These are phyloP conservation scores for Anolis sagrei DNA, from an alignment of 2,113 vertebrate species.

Conservation along the genomic window DNA sequence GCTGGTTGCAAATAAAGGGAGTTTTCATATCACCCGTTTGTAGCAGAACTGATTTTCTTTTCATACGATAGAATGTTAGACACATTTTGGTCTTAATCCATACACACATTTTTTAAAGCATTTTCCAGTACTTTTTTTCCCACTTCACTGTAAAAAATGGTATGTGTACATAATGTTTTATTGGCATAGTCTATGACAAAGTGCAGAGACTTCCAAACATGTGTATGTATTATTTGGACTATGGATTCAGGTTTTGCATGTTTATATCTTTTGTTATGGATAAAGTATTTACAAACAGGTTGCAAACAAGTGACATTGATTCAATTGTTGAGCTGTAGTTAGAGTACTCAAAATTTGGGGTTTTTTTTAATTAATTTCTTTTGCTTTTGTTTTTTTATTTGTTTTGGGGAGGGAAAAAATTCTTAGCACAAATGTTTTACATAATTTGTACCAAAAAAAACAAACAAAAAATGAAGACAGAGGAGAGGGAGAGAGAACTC, in stretches of 20 bases:
- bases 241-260: conserved; percentile 98
- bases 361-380: conserved; percentile 76
- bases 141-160: conserved; percentile 95
- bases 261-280: conserved; percentile 97
- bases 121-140: conserved; percentile 89
- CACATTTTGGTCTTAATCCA: conserved; percentile 92
- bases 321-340: conserved; percentile 92
- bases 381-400: conserved; percentile 70
- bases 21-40: conserved; percentile 95
- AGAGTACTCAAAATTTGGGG: conserved; percentile 80
- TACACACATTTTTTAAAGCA: conserved; percentile 85
- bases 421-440: conserved; percentile 98
- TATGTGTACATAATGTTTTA: conserved; percentile 99
- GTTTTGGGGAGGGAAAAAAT: conserved; percentile 80
- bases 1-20: conserved; percentile 97
- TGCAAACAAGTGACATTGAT: conserved; percentile 88
- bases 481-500: conserved; percentile 45
- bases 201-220: conserved; percentile 92
- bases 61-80: conserved; percentile 89
- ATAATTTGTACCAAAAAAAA: conserved; percentile 97
- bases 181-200: conserved; percentile 95
- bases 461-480: conserved; percentile 52
- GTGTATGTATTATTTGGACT: conserved; percentile 98
- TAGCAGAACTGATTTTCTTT: conserved; percentile 84
- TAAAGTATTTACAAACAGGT: conserved; percentile 95